Conservation (phyloP, 1,140 invertebrate species). For the Vanessa atalanta region DNA sequence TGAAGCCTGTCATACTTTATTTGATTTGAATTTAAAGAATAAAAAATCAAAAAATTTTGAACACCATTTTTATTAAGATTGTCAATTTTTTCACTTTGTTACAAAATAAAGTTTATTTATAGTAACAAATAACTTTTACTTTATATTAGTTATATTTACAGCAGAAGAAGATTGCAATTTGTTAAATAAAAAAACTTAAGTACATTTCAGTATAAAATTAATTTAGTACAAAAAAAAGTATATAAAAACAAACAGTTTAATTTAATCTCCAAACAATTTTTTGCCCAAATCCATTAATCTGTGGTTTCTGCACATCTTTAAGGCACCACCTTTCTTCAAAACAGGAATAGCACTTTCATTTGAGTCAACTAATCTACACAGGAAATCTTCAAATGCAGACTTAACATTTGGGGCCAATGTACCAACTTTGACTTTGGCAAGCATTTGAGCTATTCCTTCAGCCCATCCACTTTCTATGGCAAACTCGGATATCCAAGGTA, state of each 20-base stretch:
- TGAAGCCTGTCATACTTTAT: too few species aligned
- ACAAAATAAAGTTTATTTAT: constrained; percentile 32
- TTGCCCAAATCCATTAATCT: constrained; percentile 93
- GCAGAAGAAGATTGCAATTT: constrained; percentile 37
- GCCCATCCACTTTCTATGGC: constrained; percentile 95
- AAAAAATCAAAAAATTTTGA: constrained; percentile 18
- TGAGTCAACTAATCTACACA: constrained; percentile 91
- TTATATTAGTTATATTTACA: constrained; percentile 42
- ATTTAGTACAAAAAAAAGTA: constrained; percentile 27
- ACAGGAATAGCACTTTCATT: constrained; percentile 88
- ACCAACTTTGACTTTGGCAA: constrained; percentile 90
- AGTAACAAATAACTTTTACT: constrained; percentile 26
- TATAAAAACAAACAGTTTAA: constrained; percentile 71
- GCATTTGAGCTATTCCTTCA: constrained; percentile 90
- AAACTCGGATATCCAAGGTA: constrained; percentile 95
- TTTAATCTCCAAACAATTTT: constrained; percentile 91
- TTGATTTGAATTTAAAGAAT: background rate
- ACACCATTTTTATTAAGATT: constrained; percentile 28
- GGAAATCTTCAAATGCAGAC: constrained; percentile 93
- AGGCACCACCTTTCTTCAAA: constrained; percentile 90
- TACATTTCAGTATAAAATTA: constrained; percentile 42
- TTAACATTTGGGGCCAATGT: constrained; percentile 90
- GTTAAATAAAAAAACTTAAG: constrained; percentile 41
- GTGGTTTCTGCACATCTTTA: constrained; percentile 91
- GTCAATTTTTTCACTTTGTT: constrained; percentile 26